Evolutionary conservation across 2,113 vertebrate species (phyloP).

Genomic region (Periophthalmus modestus): DNA sequence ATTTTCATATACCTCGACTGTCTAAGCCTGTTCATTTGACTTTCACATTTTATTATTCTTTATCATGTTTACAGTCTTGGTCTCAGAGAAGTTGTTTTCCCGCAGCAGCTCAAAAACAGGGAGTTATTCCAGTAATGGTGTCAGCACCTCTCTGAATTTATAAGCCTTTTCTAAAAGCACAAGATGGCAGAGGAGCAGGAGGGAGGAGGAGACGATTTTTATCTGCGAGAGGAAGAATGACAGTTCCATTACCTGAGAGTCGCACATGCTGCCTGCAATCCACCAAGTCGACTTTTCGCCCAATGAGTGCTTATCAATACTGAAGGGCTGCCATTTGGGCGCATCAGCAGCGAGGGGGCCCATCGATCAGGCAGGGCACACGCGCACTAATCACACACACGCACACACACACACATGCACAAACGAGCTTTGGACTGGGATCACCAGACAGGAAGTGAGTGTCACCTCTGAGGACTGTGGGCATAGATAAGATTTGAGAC

Average conservation of each 20-base stretch:
- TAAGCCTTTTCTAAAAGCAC: conserved; percentile 66
- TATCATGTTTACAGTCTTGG: conserved; percentile 1
- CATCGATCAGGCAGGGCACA: conserved; percentile 68
- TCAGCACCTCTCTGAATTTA: conserved; percentile 63
- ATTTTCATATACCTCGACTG: too few relatives aligned
- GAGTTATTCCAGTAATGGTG: conserved; percentile 61
- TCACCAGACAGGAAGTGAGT: conserved; percentile 25
- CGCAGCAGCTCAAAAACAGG: conserved; percentile 40
- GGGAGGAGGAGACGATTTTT: conserved; percentile 60
- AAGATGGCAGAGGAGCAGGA: conserved; percentile 51
- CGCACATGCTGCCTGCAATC: conserved; percentile 62
- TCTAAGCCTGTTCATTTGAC: neutral
- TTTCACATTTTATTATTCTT: neutral
- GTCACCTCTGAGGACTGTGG: neutral
- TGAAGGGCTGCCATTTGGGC: conserved; percentile 53
- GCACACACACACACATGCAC: conserved; percentile 28
- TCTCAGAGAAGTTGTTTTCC: conserved; percentile 17
- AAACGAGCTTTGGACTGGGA: conserved; percentile 13
- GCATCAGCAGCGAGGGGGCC: conserved; percentile 48
- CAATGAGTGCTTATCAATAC: conserved; percentile 69
- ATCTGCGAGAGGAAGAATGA: conserved; percentile 75
- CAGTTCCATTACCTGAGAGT: conserved; percentile 78
- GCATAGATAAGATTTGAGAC: conserved; percentile 27
- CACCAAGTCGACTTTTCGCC: conserved; percentile 56
- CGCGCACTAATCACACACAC: conserved; percentile 58